These are phyloP conservation scores for Drosophila tripunctata DNA, from an alignment of 2,888 invertebrate genomes.

Conservation along the genomic window DNA sequence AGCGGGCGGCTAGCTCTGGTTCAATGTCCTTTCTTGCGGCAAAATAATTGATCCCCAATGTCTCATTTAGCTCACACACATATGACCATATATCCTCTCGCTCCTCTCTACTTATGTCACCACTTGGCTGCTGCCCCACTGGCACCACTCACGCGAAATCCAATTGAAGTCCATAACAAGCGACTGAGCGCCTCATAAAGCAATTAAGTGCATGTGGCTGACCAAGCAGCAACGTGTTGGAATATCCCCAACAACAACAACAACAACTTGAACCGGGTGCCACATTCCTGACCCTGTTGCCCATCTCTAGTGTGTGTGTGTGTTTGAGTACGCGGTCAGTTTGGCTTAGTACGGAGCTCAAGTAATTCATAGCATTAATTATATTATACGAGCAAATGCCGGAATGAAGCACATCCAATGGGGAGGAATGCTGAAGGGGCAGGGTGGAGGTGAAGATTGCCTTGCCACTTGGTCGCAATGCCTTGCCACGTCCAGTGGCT, in stretches of 20 bases:
- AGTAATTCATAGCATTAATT: conserved; percentile 79
- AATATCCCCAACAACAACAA: conserved; percentile 49
- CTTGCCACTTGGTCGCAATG: not conserved
- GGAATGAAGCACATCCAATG: conserved; percentile 1
- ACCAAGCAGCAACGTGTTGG: conserved; percentile 79
- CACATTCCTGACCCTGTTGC: conserved; percentile 32
- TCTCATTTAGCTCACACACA: conserved; percentile 54
- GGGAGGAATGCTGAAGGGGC: not conserved
- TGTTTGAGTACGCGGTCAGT: conserved; percentile 43
- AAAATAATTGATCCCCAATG: conserved; percentile 80
- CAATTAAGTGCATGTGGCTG: conserved; percentile 84
- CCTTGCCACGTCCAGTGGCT: not conserved
- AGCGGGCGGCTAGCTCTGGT: conserved; percentile 31
- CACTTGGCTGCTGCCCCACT: conserved; percentile 9
- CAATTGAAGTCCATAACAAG: conserved; percentile 82
- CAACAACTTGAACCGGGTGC: conserved; percentile 20
- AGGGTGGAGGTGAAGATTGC: not conserved
- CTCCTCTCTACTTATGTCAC: not conserved
- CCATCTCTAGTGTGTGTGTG: conserved; percentile 20
- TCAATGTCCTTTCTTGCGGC: conserved; percentile 68
- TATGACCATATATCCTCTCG: conserved; percentile 4
- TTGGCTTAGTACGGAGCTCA: conserved; percentile 59
- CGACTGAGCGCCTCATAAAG: conserved; percentile 82
- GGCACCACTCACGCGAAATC: conserved; percentile 61
- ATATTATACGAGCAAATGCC: conserved; percentile 66